A percentile compares a stretch with the other conserved stretches of the same genome.
Evolutionary conservation across 2,888 invertebrate species (phyloP).

Genomic region (Oasisia sp.): DNA sequence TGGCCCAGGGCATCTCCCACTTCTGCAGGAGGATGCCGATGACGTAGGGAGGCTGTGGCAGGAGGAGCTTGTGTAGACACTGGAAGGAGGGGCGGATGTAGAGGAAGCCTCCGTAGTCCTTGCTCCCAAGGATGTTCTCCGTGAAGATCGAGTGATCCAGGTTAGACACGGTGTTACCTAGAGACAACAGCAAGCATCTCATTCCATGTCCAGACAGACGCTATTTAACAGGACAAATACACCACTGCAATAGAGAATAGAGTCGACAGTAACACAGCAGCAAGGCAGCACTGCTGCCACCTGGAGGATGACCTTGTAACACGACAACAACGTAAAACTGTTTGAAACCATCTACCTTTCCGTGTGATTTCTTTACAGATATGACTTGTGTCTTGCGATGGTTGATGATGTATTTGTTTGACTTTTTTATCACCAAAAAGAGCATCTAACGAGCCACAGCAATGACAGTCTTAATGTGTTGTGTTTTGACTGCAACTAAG

Average conservation of each 20-base stretch:
- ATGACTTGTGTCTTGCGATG: no score
- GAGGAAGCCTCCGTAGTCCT: constrained; percentile 77
- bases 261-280: no score
- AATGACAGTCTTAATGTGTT: background rate
- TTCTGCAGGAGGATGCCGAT: constrained; percentile 83
- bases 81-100: constrained; percentile 83
- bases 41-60: constrained; percentile 82
- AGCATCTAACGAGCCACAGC: background rate
- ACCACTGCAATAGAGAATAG: no score
- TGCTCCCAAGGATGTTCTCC: constrained; percentile 62
- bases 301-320: no score
- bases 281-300: no score
- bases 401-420: no score
- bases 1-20: constrained; percentile 86
- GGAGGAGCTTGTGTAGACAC: constrained; percentile 79
- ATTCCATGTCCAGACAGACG: background rate
- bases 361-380: no score
- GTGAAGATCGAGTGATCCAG: constrained; percentile 75
- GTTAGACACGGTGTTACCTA: constrained; percentile 78
- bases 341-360: no score
- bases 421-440: no score
- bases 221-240: background rate
- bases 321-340: no score
- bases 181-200: background rate
- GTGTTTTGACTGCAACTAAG: background rate